phyloP scores from a whole-genome alignment of 2,888 invertebrate genomes.

The Limnephilus lunatus region DNA sequence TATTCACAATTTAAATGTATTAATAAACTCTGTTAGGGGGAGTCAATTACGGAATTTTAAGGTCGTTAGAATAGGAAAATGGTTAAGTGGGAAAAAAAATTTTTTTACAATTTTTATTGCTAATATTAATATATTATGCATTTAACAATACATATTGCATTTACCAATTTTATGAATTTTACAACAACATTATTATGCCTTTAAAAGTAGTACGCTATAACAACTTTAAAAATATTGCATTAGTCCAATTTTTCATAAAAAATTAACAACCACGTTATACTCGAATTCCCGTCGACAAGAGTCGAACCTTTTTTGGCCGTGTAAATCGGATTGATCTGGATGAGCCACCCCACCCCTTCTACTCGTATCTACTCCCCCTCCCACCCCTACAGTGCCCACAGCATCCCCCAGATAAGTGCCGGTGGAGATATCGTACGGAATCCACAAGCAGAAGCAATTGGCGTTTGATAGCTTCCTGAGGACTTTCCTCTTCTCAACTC shows the following conservation, averaged over 20 bases:
- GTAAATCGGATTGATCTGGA: slow-evolving; percentile 35
- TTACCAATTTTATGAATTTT: too few species aligned
- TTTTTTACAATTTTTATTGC: too few species aligned
- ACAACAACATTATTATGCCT: too few species aligned
- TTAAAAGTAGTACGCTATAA: too few species aligned
- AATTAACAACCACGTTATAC: background rate
- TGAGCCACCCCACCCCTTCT: background rate
- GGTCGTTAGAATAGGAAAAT: too few species aligned
- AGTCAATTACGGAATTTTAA: too few species aligned
- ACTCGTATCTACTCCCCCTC: background rate
- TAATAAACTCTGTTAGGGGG: too few species aligned
- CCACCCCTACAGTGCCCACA: background rate
- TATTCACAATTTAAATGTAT: too few species aligned
- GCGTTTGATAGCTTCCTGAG: slow-evolving; percentile 46
- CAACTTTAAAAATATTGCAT: too few species aligned
- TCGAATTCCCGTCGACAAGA: background rate
- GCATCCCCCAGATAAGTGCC: slow-evolving; percentile 21
- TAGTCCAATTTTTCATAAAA: background rate
- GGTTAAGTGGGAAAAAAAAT: too few species aligned
- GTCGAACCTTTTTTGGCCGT: slow-evolving; percentile 10
- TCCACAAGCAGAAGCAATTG: slow-evolving; percentile 45
- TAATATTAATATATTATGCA: too few species aligned
- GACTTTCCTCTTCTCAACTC: slow-evolving; percentile 29
- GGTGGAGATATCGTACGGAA: slow-evolving; percentile 24
- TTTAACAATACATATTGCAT: too few species aligned